Percentiles rank a stretch among this genome's conserved stretches.
Evolutionary conservation across 2,113 vertebrate genomes (phyloP).

Genomic region (Prunella himalayana): DNA sequence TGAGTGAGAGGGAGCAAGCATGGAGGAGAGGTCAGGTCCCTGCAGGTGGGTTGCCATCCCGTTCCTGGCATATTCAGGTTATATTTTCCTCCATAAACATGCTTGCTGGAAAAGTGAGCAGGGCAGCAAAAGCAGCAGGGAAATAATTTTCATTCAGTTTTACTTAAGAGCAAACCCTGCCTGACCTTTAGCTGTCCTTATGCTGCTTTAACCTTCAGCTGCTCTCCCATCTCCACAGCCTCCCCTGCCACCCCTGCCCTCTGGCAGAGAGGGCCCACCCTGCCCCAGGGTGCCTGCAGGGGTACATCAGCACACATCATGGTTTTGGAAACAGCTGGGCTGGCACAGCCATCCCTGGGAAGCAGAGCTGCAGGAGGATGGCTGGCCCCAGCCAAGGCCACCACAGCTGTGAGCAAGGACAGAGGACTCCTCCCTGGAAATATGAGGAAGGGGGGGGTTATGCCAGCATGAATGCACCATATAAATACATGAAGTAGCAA

Average conservation of each 20-base stretch:
- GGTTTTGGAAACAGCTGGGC: background rate
- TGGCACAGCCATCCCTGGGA: background rate
- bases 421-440: background rate
- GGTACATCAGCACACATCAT: background rate
- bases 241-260: background rate
- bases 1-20: background rate
- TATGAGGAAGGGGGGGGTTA: background rate
- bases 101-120: background rate
- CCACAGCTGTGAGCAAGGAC: background rate
- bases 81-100: background rate
- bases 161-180: background rate
- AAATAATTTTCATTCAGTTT: background rate
- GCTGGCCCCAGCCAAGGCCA: background rate
- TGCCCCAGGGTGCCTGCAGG: accelerated
- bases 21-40: background rate
- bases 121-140: background rate
- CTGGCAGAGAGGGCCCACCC: background rate
- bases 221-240: background rate
- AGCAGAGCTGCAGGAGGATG: background rate
- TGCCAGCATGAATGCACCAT: background rate
- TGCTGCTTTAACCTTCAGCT: accelerated
- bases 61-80: background rate
- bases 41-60: background rate
- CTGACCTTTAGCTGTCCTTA: background rate
- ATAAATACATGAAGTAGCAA: background rate